Evolutionary conservation across 2,888 invertebrate species (phyloP).

Genomic region (Caenorhabditis zanzibari): DNA sequence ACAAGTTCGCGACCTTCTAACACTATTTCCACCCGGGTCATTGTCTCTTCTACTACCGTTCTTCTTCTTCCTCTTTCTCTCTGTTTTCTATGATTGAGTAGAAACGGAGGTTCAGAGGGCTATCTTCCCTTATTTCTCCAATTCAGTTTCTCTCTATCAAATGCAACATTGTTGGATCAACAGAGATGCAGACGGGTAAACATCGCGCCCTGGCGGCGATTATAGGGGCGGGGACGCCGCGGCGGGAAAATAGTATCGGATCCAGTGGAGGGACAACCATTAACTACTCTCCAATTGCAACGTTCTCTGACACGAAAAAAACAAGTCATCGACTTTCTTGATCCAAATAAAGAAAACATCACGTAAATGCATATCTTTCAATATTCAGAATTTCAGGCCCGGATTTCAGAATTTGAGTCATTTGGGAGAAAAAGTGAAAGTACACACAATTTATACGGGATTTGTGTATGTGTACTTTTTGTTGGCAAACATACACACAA

Average conservation of each 20-base stretch:
- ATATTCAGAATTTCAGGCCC: slow-evolving; percentile 1
- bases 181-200: slow-evolving; percentile 65
- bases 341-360: slow-evolving; percentile 27
- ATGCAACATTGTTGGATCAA: slow-evolving; percentile 65
- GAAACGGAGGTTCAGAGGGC: slow-evolving; percentile 32
- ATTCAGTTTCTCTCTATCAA: slow-evolving; percentile 52
- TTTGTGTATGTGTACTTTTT: slow-evolving; percentile 63
- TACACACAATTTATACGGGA: slow-evolving; percentile 57
- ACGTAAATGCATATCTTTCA: slow-evolving; percentile 16
- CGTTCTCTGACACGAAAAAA: slow-evolving; percentile 24
- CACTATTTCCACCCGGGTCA: slow-evolving; percentile 31
- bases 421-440: slow-evolving; percentile 37
- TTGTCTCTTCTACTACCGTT: slow-evolving; percentile 42
- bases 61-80: slow-evolving; percentile 34
- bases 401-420: slow-evolving; percentile 11
- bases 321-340: slow-evolving; percentile 22
- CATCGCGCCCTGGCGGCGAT: slow-evolving; percentile 60
- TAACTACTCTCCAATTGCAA: slow-evolving; percentile 45
- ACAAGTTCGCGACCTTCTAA: slow-evolving; percentile 47
- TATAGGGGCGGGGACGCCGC: slow-evolving; percentile 42
- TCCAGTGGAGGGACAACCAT: slow-evolving; percentile 28
- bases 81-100: slow-evolving; percentile 30
- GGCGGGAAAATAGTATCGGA: slow-evolving; percentile 43
- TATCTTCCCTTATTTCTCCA: slow-evolving; percentile 16
- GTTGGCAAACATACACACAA: slow-evolving; percentile 60